Base-by-base conservation (phyloP, 2,888 invertebrate genomes). In the Exocentrus adspersus region DNA sequence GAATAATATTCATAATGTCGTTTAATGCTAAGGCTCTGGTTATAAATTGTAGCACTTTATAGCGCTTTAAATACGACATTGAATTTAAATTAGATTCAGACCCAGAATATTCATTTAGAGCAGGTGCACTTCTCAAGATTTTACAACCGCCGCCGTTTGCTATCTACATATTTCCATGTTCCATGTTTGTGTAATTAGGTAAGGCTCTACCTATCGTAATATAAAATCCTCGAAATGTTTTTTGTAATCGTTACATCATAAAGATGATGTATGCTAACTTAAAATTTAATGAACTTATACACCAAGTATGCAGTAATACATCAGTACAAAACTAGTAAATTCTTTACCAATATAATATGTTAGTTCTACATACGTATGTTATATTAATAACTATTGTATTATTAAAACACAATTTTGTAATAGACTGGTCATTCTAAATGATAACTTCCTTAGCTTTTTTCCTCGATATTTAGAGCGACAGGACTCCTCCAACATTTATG, bases 31-130 rank as follows among this genome's bases (percentile, higher is more conserved):
- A 43, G 43, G 5, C 43, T 43, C 19, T 14, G 19, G 12, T 17
- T 5, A 51, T 30, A 51, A 51, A 51, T 30, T 51, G 50, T 51
- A 51, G 50, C 50, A 30, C 30, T 51, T 30, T 51, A 51, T 51
- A 51, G 16, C 12, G 50, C 30, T 30, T 30, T 30, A 16, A 9
- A 30, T 21, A 14, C 30, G 50, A 51, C 50, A 51, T 30, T 51
- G 50, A 51, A 51, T 46, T 46, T 19, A 21, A 46, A 46, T 24
- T 19, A 46, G 46, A 24, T 52, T 52, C 30, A 10, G 17, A 37
- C 3, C 19, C 19, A 19, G 32, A 17, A 30, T 5, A 24, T 24
- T 24, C 24, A 7, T 24, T 24, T 24, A 24, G 7, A 19, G 37
- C 52, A 52, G 52, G 52, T 52, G 52, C 52, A 52, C 17, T 32